Base-by-base conservation (phyloP, 2,797 vertebrate genomes). In the Pseudocheirus occidentalis region DNA sequence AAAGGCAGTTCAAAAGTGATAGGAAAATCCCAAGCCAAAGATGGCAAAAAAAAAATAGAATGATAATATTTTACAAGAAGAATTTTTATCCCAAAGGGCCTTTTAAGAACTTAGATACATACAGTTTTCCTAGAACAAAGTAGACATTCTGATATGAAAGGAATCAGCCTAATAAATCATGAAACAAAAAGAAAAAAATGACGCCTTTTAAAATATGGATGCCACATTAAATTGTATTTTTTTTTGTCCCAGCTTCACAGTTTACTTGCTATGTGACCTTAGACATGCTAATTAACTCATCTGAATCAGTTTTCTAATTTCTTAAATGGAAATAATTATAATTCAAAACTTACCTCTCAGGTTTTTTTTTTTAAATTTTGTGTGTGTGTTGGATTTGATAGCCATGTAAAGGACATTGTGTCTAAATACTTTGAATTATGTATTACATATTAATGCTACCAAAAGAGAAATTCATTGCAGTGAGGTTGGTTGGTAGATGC, bases 1-100 rank as follows among this genome's bases (percentile, higher is more conserved):
- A 95, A 94, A 92, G 94, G 95, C 95, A 95, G 96, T 95, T 96
- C 95, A 96, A 92, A 95, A 93, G 10, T 58, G 91, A 95, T 89
- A 34, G n/a, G 55, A 96, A 97, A 97, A 94, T 95, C 62, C 92
- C 90, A 94, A 95, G 91, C 34, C 90, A 97, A 97, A 56, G 10
- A 90, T 11, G 31, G 58, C 31, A 53, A 93, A 97, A 96, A 93
- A 52, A 52, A 52, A 52, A 52, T 91, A 94, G 94, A 97, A 96
- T 93, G 90, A 92, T 95, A 94, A 95, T 95, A 95, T 97, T 97
- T 95, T 96, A 94, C n/a, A 95, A 62, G 55, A 90, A 55, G 59
- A 93, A 89, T 94, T 97, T 97, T 97, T 95, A 95, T 95, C 96
- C 90, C 89, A 95, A 95, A 21, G 40, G 55, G 21, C 1, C 54